These are phyloP conservation scores for Orchesella cincta DNA, from an alignment of 1,140 invertebrate species.

Conservation along the genomic window DNA sequence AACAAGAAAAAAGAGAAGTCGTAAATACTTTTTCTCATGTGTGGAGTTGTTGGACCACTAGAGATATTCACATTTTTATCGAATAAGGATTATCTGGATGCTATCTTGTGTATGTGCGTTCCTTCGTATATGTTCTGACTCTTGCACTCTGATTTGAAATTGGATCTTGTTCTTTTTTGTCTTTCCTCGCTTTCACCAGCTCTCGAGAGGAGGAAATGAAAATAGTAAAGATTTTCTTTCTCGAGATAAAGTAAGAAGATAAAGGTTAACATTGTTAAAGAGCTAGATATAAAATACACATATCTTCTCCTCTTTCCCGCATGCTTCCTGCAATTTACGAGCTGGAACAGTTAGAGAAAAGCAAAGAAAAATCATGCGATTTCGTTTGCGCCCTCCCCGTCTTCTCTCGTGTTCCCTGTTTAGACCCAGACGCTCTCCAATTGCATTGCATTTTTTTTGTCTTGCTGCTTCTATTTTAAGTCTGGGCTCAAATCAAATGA, in stretches of 20 bases:
- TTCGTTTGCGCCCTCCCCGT: neutral
- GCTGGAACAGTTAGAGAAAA: neutral
- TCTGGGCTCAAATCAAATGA: slow-evolving; percentile 4
- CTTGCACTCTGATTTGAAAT: neutral
- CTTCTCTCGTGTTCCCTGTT: neutral
- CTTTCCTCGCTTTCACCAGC: neutral
- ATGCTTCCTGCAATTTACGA: neutral
- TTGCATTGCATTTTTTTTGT: neutral
- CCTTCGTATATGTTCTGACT: no score
- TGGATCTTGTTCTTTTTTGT: neutral
- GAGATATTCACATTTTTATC: no score
- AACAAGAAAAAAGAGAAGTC: no score
- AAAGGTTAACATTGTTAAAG: neutral
- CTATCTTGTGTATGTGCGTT: no score
- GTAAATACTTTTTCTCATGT: no score
- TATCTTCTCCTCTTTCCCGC: neutral
- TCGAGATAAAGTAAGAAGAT: neutral
- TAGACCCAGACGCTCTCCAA: no score
- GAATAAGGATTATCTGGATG: no score
- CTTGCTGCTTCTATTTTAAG: neutral
- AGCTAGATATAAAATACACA: neutral
- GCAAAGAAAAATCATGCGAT: neutral
- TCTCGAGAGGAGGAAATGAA: no score
- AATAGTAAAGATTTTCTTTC: no score
- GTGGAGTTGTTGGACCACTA: no score